Base-by-base conservation (phyloP, 2,113 vertebrate genomes). In the Hystrix brachyura region DNA sequence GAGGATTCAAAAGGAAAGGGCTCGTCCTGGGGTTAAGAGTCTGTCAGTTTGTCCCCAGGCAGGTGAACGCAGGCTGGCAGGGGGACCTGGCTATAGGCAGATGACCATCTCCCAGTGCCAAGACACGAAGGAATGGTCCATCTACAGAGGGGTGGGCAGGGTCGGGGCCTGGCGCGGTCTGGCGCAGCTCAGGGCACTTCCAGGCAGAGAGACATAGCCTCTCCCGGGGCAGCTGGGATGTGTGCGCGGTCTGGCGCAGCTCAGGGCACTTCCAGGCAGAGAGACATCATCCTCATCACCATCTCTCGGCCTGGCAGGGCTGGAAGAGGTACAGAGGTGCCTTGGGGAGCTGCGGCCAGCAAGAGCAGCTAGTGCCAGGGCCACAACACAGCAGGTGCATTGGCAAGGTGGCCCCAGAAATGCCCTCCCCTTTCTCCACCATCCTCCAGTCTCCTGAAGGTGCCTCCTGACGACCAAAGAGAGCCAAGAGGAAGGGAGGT, bases 321-420 rank as follows among this genome's bases (percentile, higher is more conserved):
- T 18, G 14, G 23, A 18, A 43, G 62, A 48, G 53, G 9, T 6
- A 2, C 17, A 38, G 64, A 71, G 64, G 19, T 12, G 10, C 59
- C 71, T 18, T 25, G 1, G 57, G 64, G 64, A 69, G 34, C 3
- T 5, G 4, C 7, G 4, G 46, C 53, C 0, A 0, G 34, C 2
- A 53, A 87, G 46, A 80, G 3, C 38, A 59, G 34, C 9, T 3
- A 11, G 27, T 0, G 23, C 12, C 80, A 60, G 51, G 21, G n/a
- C 6, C 15, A 32, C 27, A 4, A 0, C 0, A 11, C 29, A 62
- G 12, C 60, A 2, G 27, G 19, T 0, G 17, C 17, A 27, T 6
- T 19, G 8, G 11, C 43, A 51, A 21, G 34, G 38, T 0, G 0
- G 34, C 29, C 5, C 14, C 23, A 65, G 48, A 46, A 3, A 43